A percentile compares a stretch with the other conserved stretches of the same genome.
These are phyloP conservation scores for Ichneumoninae sp. DNA, from an alignment of 2,888 invertebrate genomes.

Conservation along the genomic window DNA sequence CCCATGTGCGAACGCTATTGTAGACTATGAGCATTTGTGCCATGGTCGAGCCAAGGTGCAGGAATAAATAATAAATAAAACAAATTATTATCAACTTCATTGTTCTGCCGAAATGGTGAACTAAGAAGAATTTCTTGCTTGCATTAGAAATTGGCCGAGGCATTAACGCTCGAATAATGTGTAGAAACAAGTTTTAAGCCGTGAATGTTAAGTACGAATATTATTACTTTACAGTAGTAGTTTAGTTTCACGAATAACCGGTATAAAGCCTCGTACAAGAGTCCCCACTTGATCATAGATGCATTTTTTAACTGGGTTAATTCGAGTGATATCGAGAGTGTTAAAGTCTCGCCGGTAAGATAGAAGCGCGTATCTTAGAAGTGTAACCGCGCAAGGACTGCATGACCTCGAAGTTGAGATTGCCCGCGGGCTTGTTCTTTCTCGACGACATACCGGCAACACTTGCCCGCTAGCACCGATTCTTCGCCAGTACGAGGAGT, in stretches of 20 bases:
- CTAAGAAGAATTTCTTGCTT: background rate
- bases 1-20: constrained; percentile 1
- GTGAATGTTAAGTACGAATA: background rate
- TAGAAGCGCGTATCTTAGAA: constrained; percentile 27
- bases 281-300: background rate
- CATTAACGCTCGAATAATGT: background rate
- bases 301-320: background rate
- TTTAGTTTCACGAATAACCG: background rate
- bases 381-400: constrained; percentile 55
- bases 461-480: constrained; percentile 28
- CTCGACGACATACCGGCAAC: constrained; percentile 58
- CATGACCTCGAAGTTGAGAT: constrained; percentile 65
- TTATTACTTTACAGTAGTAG: background rate
- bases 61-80: constrained; percentile 12
- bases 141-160: background rate
- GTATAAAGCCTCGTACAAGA: background rate
- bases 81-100: constrained; percentile 19
- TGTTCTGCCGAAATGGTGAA: constrained; percentile 24
- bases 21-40: background rate
- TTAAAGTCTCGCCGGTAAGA: background rate
- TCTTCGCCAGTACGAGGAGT: constrained; percentile 29
- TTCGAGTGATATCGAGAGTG: constrained; percentile 4
- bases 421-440: constrained; percentile 62
- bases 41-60: background rate
- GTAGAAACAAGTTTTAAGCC: background rate